Conservation (phyloP, 2,888 invertebrate species). For the Melieria picta region DNA sequence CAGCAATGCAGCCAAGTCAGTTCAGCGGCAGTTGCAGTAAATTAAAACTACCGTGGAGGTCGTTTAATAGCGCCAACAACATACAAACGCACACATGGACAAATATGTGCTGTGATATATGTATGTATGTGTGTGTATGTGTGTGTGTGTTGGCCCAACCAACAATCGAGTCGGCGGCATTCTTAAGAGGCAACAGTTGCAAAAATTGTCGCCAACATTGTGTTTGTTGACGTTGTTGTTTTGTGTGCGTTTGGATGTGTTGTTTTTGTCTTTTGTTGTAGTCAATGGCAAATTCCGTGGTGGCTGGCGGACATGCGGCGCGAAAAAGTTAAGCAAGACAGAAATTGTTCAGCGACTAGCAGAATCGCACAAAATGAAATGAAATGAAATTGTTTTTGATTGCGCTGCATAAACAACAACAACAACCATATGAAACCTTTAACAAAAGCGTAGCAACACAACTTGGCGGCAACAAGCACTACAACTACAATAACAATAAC, state of each 20-base stretch:
- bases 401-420: too few relatives aligned
- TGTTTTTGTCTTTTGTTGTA: neutral
- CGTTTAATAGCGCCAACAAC: constrained; percentile 29
- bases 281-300: neutral
- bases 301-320: neutral
- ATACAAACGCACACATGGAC: too few relatives aligned
- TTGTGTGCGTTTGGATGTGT: neutral
- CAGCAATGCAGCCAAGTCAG: constrained; percentile 41
- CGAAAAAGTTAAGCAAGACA: neutral
- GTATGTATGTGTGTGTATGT: too few relatives aligned
- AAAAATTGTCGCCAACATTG: constrained; percentile 60
- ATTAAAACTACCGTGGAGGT: constrained; percentile 49
- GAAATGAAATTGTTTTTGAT: too few relatives aligned
- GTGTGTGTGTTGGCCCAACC: too few relatives aligned
- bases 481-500: too few relatives aligned
- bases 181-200: constrained; percentile 48
- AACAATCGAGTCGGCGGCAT: constrained; percentile 11
- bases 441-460: too few relatives aligned
- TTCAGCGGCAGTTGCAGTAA: constrained; percentile 38
- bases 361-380: too few relatives aligned
- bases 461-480: too few relatives aligned
- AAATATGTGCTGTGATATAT: too few relatives aligned
- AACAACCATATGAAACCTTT: too few relatives aligned
- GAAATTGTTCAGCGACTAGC: neutral
- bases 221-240: constrained; percentile 11